These are phyloP conservation scores for Lordiphosa andalusiaca DNA, from an alignment of 2,888 invertebrate species.

Conservation along the genomic window DNA sequence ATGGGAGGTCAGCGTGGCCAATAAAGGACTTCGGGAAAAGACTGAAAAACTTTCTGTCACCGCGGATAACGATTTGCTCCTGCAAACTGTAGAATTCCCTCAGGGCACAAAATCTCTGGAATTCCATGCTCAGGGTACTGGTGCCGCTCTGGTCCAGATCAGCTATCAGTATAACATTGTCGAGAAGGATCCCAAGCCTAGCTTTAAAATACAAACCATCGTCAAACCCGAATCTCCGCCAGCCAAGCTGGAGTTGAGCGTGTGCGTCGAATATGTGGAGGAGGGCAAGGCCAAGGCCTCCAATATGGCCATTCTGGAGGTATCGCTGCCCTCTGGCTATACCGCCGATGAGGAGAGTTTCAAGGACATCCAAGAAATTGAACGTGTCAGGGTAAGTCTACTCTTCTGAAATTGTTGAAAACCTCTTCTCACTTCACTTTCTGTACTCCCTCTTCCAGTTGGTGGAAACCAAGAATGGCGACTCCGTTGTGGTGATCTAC, in stretches of 20 bases:
- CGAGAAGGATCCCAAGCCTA: constrained; percentile 92
- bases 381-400: constrained; percentile 78
- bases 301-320: constrained; percentile 96
- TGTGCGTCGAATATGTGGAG: constrained; percentile 86
- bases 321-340: constrained; percentile 94
- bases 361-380: constrained; percentile 82
- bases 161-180: constrained; percentile 91
- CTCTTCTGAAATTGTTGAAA: too few relatives aligned
- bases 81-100: constrained; percentile 85
- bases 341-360: constrained; percentile 89
- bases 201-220: constrained; percentile 91
- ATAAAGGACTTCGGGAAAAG: constrained; percentile 78
- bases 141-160: constrained; percentile 89
- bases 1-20: constrained; percentile 82
- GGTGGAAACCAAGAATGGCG: constrained; percentile 86
- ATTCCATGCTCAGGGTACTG: constrained; percentile 89
- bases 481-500: constrained; percentile 85
- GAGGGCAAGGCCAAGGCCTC: constrained; percentile 82
- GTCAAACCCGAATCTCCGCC: constrained; percentile 89
- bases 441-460: constrained; percentile 71
- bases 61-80: constrained; percentile 88
- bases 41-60: constrained; percentile 84
- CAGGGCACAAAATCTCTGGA: constrained; percentile 83
- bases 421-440: not conserved
- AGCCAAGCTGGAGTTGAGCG: constrained; percentile 88